Percentiles rank a stretch among this genome's conserved stretches.
Conservation (phyloP, 2,888 invertebrate species). For the Helicoverpa assulta region DNA sequence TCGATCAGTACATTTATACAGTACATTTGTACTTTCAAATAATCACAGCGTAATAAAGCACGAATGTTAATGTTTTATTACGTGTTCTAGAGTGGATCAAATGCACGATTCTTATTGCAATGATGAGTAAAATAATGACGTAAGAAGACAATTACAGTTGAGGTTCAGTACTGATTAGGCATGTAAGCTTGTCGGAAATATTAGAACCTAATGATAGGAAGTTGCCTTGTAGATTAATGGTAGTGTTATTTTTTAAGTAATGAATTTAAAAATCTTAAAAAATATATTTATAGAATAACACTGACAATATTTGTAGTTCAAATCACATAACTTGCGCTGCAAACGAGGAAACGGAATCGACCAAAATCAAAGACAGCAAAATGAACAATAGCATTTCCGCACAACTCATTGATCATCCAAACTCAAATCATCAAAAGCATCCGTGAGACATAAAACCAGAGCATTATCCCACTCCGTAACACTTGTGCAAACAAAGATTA, state of each 20-base stretch:
- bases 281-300: neutral
- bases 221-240: slow-evolving; percentile 9
- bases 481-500: slow-evolving; percentile 24
- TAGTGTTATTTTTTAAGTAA: slow-evolving; percentile 26
- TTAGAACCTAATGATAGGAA: slow-evolving; percentile 11
- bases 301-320: neutral
- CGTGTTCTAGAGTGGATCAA: slow-evolving; percentile 32
- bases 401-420: slow-evolving; percentile 8
- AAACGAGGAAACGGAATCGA: neutral
- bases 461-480: slow-evolving; percentile 18
- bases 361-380: neutral
- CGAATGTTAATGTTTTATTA: slow-evolving; percentile 41
- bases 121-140: slow-evolving; percentile 24
- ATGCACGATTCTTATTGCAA: slow-evolving; percentile 47
- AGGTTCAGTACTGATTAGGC: slow-evolving; percentile 27
- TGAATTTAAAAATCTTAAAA: neutral
- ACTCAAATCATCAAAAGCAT: slow-evolving; percentile 28
- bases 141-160: slow-evolving; percentile 35
- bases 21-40: slow-evolving; percentile 41
- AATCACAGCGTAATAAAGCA: slow-evolving; percentile 27
- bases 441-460: slow-evolving; percentile 1
- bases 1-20: slow-evolving; percentile 20
- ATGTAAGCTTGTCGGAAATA: slow-evolving; percentile 38
- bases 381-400: neutral
- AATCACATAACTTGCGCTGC: neutral